Evolutionary conservation across 2,888 invertebrate species (phyloP).

Genomic region (Drosophila setosimentum): DNA sequence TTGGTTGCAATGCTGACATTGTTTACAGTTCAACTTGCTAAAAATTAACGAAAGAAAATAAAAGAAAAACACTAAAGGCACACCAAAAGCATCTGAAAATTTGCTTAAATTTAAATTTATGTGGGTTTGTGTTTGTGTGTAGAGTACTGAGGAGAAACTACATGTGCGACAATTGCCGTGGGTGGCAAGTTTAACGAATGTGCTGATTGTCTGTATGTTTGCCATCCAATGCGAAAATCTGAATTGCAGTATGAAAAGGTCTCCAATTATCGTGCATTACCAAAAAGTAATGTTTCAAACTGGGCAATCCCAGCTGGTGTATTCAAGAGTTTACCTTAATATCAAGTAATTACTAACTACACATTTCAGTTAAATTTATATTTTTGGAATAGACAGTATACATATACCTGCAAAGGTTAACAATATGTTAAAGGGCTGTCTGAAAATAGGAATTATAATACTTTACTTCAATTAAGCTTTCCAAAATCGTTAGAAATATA

Average conservation of each 20-base stretch:
- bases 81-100: slow-evolving; percentile 36
- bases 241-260: slow-evolving; percentile 33
- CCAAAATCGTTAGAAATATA: too few relatives aligned
- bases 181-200: slow-evolving; percentile 37
- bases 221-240: slow-evolving; percentile 4
- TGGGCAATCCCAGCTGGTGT: neutral
- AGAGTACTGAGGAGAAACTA: slow-evolving; percentile 9
- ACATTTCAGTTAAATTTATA: neutral
- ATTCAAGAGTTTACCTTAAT: neutral
- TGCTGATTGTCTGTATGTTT: slow-evolving; percentile 42
- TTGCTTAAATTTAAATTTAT: slow-evolving; percentile 69
- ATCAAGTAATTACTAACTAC: neutral
- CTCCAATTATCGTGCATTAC: slow-evolving; percentile 22
- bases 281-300: neutral
- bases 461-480: neutral
- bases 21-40: slow-evolving; percentile 80
- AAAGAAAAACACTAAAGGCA: slow-evolving; percentile 22
- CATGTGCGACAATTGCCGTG: slow-evolving; percentile 56
- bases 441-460: neutral
- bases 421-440: neutral
- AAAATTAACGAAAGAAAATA: slow-evolving; percentile 64
- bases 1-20: slow-evolving; percentile 76
- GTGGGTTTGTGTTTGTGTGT: slow-evolving; percentile 26
- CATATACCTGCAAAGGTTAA: neutral
- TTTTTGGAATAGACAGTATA: neutral